A percentile compares a stretch with the other conserved stretches of the same genome.
These are phyloP conservation scores for Drosophila formosana DNA, from an alignment of 2,888 invertebrate species.

Conservation along the genomic window DNA sequence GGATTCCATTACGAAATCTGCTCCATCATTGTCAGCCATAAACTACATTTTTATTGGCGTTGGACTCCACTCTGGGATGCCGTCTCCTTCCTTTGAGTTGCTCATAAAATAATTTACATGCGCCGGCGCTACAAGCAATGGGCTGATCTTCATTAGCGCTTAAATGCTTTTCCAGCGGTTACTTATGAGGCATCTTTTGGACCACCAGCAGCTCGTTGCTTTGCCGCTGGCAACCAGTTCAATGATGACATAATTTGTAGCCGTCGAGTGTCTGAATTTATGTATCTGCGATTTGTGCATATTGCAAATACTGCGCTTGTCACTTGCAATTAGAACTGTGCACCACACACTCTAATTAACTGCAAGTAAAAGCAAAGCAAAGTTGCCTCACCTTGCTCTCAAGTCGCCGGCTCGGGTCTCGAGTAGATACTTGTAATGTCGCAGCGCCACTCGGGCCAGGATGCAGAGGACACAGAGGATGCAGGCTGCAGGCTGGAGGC, in stretches of 20 bases:
- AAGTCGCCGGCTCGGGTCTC: slow-evolving; percentile 39
- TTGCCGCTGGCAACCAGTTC: neutral
- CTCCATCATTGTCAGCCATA: slow-evolving; percentile 71
- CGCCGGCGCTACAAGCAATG: slow-evolving; percentile 73
- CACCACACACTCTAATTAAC: slow-evolving; percentile 74
- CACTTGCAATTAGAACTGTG: slow-evolving; percentile 67
- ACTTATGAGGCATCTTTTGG: slow-evolving; percentile 29
- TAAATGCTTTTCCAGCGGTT: slow-evolving; percentile 54
- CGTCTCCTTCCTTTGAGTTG: neutral
- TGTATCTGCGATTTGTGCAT: slow-evolving; percentile 19
- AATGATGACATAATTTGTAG: slow-evolving; percentile 35
- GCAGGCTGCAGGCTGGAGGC: slow-evolving; percentile 11
- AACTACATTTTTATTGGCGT: slow-evolving; percentile 60
- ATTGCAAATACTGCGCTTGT: slow-evolving; percentile 50
- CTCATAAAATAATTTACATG: slow-evolving; percentile 28
- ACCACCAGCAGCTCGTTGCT: slow-evolving; percentile 40
- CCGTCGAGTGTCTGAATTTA: slow-evolving; percentile 19
- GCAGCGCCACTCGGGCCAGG: slow-evolving; percentile 56
- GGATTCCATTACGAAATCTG: slow-evolving; percentile 59
- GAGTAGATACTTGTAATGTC: slow-evolving; percentile 67
- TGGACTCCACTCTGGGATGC: neutral
- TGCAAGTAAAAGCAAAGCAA: slow-evolving; percentile 37
- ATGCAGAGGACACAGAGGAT: slow-evolving; percentile 44
- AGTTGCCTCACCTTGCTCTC: slow-evolving; percentile 46
- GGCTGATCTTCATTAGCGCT: slow-evolving; percentile 73